Conservation (phyloP, 2,797 vertebrate genomes). For the Phataginus tetradactyla region DNA sequence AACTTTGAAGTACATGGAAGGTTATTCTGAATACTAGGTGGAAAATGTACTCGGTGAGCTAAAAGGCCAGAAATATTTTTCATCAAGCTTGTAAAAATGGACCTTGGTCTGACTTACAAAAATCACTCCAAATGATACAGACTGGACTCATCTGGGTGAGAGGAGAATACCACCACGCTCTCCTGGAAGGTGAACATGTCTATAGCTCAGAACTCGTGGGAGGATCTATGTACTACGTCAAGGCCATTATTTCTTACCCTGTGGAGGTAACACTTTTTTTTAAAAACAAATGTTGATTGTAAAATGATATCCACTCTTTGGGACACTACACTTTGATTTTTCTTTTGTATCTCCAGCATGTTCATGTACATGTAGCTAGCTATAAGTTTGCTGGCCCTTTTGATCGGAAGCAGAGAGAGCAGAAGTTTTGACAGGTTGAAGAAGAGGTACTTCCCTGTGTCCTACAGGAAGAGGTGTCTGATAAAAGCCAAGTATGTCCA, state of each 20-base stretch:
- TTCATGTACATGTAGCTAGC: slow-evolving; percentile 93
- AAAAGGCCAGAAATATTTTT: not conserved
- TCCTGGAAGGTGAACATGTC: not conserved
- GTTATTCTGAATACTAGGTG: not conserved
- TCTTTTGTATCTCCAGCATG: slow-evolving; percentile 63
- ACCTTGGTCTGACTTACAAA: not conserved
- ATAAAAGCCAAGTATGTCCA: slow-evolving; percentile 87
- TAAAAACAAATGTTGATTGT: not conserved
- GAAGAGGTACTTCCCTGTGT: slow-evolving; percentile 87
- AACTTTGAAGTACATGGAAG: not conserved
- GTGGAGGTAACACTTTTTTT: not conserved
- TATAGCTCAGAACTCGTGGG: not conserved
- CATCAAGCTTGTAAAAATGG: not conserved
- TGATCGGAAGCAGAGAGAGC: slow-evolving; percentile 94
- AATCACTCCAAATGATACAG: not conserved
- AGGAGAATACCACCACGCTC: not conserved
- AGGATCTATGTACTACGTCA: not conserved
- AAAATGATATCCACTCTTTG: not conserved
- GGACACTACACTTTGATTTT: not conserved
- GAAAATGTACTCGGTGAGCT: not conserved
- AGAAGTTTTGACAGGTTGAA: slow-evolving; percentile 86
- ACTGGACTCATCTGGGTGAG: not conserved
- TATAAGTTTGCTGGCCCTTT: slow-evolving; percentile 92
- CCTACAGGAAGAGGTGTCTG: slow-evolving; percentile 88
- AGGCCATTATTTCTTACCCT: not conserved